Evolutionary conservation across 2,888 invertebrate genomes (phyloP).

Genomic region (Thymelicus sylvestris): DNA sequence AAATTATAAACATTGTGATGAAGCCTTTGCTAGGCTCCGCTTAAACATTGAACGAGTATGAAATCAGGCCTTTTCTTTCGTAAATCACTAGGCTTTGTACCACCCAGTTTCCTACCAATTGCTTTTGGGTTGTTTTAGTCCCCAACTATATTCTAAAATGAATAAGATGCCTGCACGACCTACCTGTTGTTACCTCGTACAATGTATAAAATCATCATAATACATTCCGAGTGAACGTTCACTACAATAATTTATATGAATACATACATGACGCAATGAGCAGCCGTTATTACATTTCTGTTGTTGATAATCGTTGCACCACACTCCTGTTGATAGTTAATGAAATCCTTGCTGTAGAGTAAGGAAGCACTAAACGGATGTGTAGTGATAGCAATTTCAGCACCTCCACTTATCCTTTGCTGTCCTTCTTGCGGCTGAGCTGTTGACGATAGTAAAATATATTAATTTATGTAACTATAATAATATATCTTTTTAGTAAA

Average conservation of each 20-base stretch:
- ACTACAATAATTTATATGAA: neutral
- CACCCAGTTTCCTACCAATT: too few species aligned
- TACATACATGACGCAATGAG: conserved; percentile 54
- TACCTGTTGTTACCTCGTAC: too few species aligned
- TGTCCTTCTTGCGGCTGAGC: conserved; percentile 24
- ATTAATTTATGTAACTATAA: neutral
- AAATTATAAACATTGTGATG: too few species aligned
- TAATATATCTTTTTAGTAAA: too few species aligned
- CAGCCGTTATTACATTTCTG: conserved; percentile 52
- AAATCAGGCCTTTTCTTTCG: too few species aligned
- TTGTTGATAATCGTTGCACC: conserved; percentile 52
- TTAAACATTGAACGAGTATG: too few species aligned
- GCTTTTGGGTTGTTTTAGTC: too few species aligned
- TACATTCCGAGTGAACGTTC: neutral
- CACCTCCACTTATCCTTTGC: conserved; percentile 54
- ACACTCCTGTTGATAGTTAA: conserved; percentile 38
- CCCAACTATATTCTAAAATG: too few species aligned
- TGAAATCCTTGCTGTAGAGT: conserved; percentile 42
- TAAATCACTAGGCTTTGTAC: too few species aligned
- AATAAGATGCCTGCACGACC: too few species aligned
- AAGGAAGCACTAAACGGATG: conserved; percentile 41
- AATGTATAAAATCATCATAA: too few species aligned
- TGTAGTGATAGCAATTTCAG: conserved; percentile 47
- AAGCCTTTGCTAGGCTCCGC: too few species aligned
- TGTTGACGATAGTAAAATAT: neutral